Base-by-base conservation (phyloP, 1,140 invertebrate species). In the Drosophila biarmipes region DNA sequence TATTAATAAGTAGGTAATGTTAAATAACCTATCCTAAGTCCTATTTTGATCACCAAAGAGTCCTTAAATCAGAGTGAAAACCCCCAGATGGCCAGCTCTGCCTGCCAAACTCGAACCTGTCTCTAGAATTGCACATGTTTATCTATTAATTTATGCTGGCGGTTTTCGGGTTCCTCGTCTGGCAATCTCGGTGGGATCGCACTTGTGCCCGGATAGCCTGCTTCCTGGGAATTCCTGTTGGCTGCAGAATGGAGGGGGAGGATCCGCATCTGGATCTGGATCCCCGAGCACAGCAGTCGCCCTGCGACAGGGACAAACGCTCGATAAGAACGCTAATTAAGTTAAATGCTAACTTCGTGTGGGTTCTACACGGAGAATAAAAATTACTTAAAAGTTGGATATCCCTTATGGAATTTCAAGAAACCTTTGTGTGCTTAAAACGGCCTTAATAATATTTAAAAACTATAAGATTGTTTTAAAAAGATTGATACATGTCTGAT, bases 121-220 rank as follows among this genome's bases (percentile, higher is more conserved):
- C 63, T 27, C 62, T 29, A 55, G 56, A 54, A 66, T 78, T 78
- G 80, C 75, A 80, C 81, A 80, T 77, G 74, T 86, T 89, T 87
- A 82, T 82, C 84, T 87, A 82, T 81, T 86, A 86, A 86, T 86
- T 86, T 86, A 86, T 86, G 82, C 82, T 78, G 82, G 81, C 55
- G 73, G 77, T 80, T 85, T 80, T 80, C 27, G 24, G 59, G 59
- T 63, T 81, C 66, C 68, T 72, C 46, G 63, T 76, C 67, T 71
- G 78, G 46, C 78, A 55, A 73, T 73, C 68, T 59, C 61, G 52
- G 14, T 43, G 43, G 75, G 68, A 81, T 81, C 69, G 79, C 68
- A 80, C 67, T 62, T 76, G 68, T 62, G 78, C 61, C 55, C 59
- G 49, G 42, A 69, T 73, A 31, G 52, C 17, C 55, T 24, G 46